phyloP scores from a whole-genome alignment of 2,888 invertebrate genomes.

The Eucera pruinosa region DNA sequence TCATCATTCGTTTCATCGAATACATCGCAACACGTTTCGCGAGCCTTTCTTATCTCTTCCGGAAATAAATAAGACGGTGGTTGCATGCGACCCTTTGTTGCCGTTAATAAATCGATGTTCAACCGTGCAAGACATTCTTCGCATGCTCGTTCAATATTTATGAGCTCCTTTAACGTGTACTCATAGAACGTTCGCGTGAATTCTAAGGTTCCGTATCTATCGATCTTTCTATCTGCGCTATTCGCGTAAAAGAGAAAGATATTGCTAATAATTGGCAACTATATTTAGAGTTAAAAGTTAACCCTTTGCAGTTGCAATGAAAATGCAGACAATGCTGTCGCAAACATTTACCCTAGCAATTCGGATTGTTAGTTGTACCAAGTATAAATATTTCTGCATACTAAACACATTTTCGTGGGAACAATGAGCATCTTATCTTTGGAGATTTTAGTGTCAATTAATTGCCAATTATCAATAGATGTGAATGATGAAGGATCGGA shows the following conservation, averaged over 20 bases:
- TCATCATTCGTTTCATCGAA: slow-evolving; percentile 17
- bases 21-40: neutral
- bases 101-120: slow-evolving; percentile 49
- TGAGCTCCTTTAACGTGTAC: slow-evolving; percentile 47
- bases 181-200: slow-evolving; percentile 44
- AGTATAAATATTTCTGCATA: no score
- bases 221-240: neutral
- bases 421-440: no score
- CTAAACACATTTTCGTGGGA: no score
- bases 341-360: no score
- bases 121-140: slow-evolving; percentile 57
- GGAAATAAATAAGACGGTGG: slow-evolving; percentile 31
- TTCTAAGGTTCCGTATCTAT: neutral
- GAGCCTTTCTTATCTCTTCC: slow-evolving; percentile 26
- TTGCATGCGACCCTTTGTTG: slow-evolving; percentile 45
- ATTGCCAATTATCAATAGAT: no score
- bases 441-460: no score
- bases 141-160: slow-evolving; percentile 56
- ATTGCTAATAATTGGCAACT: neutral
- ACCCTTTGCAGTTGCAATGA: no score
- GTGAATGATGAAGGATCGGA: no score
- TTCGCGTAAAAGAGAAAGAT: neutral
- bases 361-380: no score
- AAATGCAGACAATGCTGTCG: no score
- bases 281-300: no score